Evolutionary conservation across 2,888 invertebrate species (phyloP), one percentile per base, ranked within the genome.

Genomic region (Ichneumoninae sp.): DNA sequence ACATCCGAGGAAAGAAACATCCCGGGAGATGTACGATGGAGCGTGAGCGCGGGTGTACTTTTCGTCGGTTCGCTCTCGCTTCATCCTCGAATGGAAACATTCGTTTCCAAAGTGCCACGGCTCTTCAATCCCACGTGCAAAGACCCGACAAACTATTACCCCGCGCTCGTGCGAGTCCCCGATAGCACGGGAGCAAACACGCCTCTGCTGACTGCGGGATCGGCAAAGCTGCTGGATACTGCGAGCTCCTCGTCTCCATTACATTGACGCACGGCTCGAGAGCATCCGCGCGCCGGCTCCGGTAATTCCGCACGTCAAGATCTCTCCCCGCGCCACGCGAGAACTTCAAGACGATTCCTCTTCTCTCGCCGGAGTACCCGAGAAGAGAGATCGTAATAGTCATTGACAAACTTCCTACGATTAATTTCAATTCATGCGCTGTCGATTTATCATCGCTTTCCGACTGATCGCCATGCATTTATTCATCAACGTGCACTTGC

Each of bases 261-360:
- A 86, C 84, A 82, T 65, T 47, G 84, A 76, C 79, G 72, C 79
- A 77, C 83, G 76, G 16, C 62, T 22, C 30, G 83, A 82, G 44
- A 47, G 5, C 68, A 76, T 82, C 44, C 44, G 22, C 36, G 36
- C 36, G 50, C n/a, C 33, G 60, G n/a, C 33, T 54, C 44, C 60
- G n/a, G 62, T 81, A 76, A 72, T 72, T 77, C 72, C 78, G 68
- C 60, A 57, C 72, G 72, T 82, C 82, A 69, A 78, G 72, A 62
- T 62, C 33, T 33, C 62, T 33, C 52, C 57, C 71, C 19, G 30
- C 66, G 44, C 66, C 50, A 65, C 16, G 19, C 47, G 44, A 19
- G 47, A 54, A 40, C 40, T 40, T 65, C 65, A 13, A 40, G 70
- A 76, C 57, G 30, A 40, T 16, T 26, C 68, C 62, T 77, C 77